phyloP scores from a whole-genome alignment of 2,888 invertebrate genomes.

The Scotopteryx bipunctaria region DNA sequence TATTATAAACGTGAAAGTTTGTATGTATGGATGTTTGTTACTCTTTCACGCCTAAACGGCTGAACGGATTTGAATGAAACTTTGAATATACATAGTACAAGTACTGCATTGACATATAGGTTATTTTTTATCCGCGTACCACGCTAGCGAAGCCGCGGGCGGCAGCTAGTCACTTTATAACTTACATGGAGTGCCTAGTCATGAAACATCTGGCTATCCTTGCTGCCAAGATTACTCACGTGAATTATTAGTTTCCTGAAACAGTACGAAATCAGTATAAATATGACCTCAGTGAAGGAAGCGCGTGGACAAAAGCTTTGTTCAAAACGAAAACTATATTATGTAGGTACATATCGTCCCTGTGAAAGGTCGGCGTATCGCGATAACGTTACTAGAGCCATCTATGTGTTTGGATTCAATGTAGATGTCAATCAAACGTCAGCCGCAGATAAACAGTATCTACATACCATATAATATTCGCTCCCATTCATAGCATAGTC shows the following conservation, averaged over 20 bases:
- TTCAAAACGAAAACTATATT: not conserved
- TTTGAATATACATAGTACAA: too few species aligned
- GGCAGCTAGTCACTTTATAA: too few species aligned
- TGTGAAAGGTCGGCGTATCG: too few species aligned
- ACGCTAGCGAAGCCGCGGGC: too few species aligned
- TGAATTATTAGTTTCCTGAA: slow-evolving; percentile 45
- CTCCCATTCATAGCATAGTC: not conserved
- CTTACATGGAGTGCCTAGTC: slow-evolving; percentile 22
- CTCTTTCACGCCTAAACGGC: too few species aligned
- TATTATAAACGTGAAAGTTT: too few species aligned
- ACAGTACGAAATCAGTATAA: slow-evolving; percentile 31
- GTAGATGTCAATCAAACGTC: slow-evolving; percentile 1
- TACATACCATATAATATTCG: not conserved
- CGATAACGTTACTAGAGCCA: too few species aligned
- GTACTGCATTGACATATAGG: too few species aligned
- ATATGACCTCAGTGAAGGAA: slow-evolving; percentile 4
- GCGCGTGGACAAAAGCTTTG: slow-evolving; percentile 17
- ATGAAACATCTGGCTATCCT: slow-evolving; percentile 27
- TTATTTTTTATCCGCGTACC: too few species aligned
- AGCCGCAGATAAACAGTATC: not conserved
- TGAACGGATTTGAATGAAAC: too few species aligned
- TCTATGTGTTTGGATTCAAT: not conserved
- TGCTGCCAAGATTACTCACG: slow-evolving; percentile 43
- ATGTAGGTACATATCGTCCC: too few species aligned
- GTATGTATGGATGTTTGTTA: too few species aligned